Conservation (phyloP, 2,888 invertebrate species). For the Hydrotaea diabolus region DNA sequence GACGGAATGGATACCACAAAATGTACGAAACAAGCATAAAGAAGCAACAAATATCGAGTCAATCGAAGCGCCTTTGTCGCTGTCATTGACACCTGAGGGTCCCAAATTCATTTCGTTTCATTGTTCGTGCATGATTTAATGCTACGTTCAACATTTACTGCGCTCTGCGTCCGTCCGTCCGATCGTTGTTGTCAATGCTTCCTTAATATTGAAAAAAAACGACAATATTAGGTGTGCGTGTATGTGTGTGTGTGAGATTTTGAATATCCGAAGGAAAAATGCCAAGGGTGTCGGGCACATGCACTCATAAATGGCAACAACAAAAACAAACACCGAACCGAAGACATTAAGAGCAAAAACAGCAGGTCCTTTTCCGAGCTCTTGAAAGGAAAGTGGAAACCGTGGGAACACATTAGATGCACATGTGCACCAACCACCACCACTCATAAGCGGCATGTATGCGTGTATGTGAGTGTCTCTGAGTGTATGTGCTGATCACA, state of each 20-base stretch:
- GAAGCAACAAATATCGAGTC: slow-evolving; percentile 41
- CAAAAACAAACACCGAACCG: slow-evolving; percentile 55
- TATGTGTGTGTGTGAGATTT: slow-evolving; percentile 38
- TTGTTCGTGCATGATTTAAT: slow-evolving; percentile 40
- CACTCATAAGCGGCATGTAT: not conserved
- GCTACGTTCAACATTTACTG: slow-evolving; percentile 18
- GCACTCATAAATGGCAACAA: slow-evolving; percentile 41
- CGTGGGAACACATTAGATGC: slow-evolving; percentile 68
- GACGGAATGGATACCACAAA: slow-evolving; percentile 9
- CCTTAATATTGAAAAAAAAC: slow-evolving; percentile 57
- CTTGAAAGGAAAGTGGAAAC: slow-evolving; percentile 69
- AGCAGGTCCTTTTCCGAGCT: slow-evolving; percentile 64
- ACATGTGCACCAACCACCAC: slow-evolving; percentile 61
- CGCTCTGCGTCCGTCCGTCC: not conserved
- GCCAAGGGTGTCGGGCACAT: slow-evolving; percentile 22
- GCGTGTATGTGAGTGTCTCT: not conserved
- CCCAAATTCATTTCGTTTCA: slow-evolving; percentile 12
- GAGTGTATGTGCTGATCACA: slow-evolving; percentile 46
- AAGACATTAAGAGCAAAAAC: slow-evolving; percentile 51
- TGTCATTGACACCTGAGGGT: slow-evolving; percentile 49
- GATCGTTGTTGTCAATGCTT: slow-evolving; percentile 54
- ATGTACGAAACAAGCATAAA: not conserved
- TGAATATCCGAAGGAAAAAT: slow-evolving; percentile 5
- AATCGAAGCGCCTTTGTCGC: slow-evolving; percentile 44
- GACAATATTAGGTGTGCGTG: slow-evolving; percentile 32